Conservation (phyloP, 2,113 vertebrate species). For the Caranx melampygus region DNA sequence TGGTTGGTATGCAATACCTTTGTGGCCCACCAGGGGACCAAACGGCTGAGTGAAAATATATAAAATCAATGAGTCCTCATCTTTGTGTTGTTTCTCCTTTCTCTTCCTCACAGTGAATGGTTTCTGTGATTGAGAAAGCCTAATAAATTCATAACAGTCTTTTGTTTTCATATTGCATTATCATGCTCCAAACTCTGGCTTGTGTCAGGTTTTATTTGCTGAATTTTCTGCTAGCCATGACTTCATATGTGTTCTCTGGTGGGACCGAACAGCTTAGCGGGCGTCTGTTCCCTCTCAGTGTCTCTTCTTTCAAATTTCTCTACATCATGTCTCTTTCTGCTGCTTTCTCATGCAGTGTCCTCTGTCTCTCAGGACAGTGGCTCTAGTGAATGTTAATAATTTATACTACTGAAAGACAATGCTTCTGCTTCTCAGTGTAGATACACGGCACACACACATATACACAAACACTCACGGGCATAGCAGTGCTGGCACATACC, state of each 20-base stretch:
- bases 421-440: neutral
- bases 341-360: neutral
- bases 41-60: no score
- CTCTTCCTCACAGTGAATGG: no score
- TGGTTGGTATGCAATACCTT: no score
- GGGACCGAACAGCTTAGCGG: neutral
- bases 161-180: no score
- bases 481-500: neutral
- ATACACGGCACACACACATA: neutral
- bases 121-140: no score
- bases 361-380: slow-evolving; percentile 34
- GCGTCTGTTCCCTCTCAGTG: neutral
- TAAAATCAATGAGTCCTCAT: no score
- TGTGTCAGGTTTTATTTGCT: neutral
- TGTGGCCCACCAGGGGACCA: no score
- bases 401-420: slow-evolving; percentile 35
- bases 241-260: neutral
- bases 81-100: no score
- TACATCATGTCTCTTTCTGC: slow-evolving; percentile 9
- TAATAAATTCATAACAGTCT: no score
- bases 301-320: slow-evolving; percentile 1
- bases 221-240: neutral
- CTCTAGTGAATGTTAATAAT: slow-evolving; percentile 39
- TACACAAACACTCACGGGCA: neutral
- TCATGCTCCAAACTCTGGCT: no score